Percentiles rank a stretch among this genome's conserved stretches.
phyloP scores from a whole-genome alignment of 2,888 invertebrate species.

The Prosapia bicincta region DNA sequence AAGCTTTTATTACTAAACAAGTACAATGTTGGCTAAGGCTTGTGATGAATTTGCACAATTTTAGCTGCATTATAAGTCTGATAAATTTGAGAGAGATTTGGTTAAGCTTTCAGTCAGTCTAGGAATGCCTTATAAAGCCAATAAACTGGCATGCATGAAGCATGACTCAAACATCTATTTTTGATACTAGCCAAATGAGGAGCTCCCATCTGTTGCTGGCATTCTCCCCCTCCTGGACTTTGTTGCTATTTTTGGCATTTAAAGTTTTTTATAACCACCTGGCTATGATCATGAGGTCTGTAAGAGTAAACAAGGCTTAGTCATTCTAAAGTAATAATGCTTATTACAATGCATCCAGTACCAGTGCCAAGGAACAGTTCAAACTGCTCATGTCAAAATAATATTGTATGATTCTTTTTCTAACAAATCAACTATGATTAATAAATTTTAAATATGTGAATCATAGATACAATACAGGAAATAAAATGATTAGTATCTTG shows the following conservation, averaged over 20 bases:
- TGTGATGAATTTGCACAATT: no score
- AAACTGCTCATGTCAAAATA: no score
- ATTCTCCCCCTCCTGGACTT: neutral
- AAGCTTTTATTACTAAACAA: no score
- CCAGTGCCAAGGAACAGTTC: neutral
- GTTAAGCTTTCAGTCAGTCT: neutral
- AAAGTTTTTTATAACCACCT: neutral
- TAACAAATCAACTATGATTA: no score
- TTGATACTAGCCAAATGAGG: slow-evolving; percentile 31
- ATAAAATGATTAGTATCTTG: no score
- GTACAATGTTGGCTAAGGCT: no score
- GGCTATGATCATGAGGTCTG: neutral
- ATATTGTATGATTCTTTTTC: no score
- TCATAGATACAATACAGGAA: no score
- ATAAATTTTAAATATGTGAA: no score
- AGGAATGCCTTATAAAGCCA: neutral
- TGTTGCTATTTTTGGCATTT: neutral
- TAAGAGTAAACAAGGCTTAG: neutral
- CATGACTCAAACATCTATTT: slow-evolving; percentile 28
- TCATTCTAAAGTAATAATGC: neutral
- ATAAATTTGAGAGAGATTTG: no score
- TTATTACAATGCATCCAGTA: neutral
- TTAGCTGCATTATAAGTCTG: no score
- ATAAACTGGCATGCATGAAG: neutral
- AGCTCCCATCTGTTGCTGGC: slow-evolving; percentile 9